Evolutionary conservation across 2,113 vertebrate genomes (phyloP).

Genomic region (Triplophysa rosa): DNA sequence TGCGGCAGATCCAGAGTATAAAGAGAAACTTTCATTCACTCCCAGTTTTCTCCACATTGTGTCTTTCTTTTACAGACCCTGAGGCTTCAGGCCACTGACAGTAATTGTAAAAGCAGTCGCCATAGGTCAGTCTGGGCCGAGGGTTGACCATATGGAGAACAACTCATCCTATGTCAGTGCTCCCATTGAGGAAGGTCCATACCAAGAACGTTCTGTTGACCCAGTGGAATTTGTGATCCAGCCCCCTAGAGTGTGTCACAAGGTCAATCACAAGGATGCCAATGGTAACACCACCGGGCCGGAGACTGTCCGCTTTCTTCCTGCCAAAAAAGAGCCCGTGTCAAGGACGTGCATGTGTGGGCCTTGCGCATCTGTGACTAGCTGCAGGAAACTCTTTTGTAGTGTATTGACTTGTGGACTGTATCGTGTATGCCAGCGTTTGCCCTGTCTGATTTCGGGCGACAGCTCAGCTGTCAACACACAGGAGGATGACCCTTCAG

Average conservation of each 20-base stretch:
- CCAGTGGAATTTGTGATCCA: slow-evolving; percentile 57
- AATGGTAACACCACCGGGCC: slow-evolving; percentile 73
- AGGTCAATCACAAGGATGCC: slow-evolving; percentile 71
- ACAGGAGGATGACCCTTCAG: slow-evolving; percentile 57
- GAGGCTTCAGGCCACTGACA: slow-evolving; percentile 58
- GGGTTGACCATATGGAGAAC: slow-evolving; percentile 53
- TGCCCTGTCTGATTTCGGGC: slow-evolving; percentile 62
- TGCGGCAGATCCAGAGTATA: background rate
- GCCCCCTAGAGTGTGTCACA: slow-evolving; percentile 57
- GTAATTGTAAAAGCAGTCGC: slow-evolving; percentile 22
- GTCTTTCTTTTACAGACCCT: slow-evolving; percentile 45
- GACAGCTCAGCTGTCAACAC: slow-evolving; percentile 68
- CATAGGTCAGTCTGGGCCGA: slow-evolving; percentile 50
- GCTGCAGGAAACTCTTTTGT: slow-evolving; percentile 66
- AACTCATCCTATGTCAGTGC: slow-evolving; percentile 58
- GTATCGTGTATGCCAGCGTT: slow-evolving; percentile 74
- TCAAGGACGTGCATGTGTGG: slow-evolving; percentile 65
- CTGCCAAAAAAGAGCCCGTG: slow-evolving; percentile 72
- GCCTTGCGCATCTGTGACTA: slow-evolving; percentile 70
- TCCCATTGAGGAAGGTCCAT: slow-evolving; percentile 67
- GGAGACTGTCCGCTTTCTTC: slow-evolving; percentile 84
- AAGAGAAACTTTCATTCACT: background rate
- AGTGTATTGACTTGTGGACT: slow-evolving; percentile 80
- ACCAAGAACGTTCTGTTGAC: slow-evolving; percentile 74
- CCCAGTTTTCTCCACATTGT: background rate